Base-by-base conservation (phyloP, 2,888 invertebrate species). In the Zygothrica quintamaculata region DNA sequence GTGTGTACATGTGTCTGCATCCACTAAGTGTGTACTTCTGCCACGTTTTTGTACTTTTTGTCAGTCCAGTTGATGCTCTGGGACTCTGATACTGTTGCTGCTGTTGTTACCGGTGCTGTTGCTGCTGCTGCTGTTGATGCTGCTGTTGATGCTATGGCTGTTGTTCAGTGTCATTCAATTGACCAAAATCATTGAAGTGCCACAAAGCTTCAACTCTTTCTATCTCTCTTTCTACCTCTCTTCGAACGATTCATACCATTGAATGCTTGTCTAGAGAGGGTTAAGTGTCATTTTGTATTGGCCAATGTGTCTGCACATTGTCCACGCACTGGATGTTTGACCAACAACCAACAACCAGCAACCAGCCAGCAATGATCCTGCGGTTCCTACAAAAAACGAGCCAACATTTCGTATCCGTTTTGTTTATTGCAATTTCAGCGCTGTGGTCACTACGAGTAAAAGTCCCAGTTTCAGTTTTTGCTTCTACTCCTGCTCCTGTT, bases 391-490 rank as follows among this genome's bases (percentile, higher is more conserved):
- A 58, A 47, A 58, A 50, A 37, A 22, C 18, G 16, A 44, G 47
- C 43, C 50, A 52, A 80, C 77, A 65, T 77, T 73, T 60, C 31
- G 65, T 42, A 67, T 64, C 55, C 72, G 62, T 66, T 75, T 72
- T 77, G 72, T 75, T 77, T 78, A 75, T 73, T 77, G 76, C 78
- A 78, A 65, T 78, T 76, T 74, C 67, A 39, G 46, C 37, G 43
- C 39, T 76, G 77, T 53, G 77, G 76, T 76, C 56, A 44, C 47
- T 56, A 40, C n/a, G 44, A 52, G 62, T 50, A 48, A 12, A 18
- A 12, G n/a, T 29, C 9, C 9, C 29, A 7, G 7, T 29, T 29
- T 5, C 29, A 7, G n/a, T n/a, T n/a, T 29, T 1, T 29, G 29
- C n/a, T 29, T 5, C n/a, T 29, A 29, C n/a, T 29, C 29, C 7